Conservation (phyloP, 1,140 invertebrate genomes). For the Drosophila aff. region DNA sequence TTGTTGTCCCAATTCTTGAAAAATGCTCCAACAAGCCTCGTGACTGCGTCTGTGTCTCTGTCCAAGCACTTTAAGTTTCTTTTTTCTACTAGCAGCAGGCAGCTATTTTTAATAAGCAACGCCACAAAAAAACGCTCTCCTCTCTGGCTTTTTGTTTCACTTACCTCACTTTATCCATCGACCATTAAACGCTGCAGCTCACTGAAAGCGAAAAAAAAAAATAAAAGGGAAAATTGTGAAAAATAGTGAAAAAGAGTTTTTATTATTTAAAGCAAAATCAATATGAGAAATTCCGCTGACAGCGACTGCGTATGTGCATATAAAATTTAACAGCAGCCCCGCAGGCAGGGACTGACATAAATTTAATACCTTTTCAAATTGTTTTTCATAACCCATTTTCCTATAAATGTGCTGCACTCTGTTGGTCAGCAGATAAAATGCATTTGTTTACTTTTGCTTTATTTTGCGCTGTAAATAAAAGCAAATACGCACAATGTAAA, state of each 20-base stretch:
- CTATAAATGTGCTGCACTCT: constrained; percentile 54
- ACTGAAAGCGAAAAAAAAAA: constrained; percentile 14
- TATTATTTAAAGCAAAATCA: constrained; percentile 72
- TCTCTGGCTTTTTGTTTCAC: constrained; percentile 39
- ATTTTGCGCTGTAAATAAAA: constrained; percentile 33
- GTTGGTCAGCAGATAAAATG: constrained; percentile 65
- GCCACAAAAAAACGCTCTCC: constrained; percentile 18
- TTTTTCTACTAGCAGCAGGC: constrained; percentile 27
- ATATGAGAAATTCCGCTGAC: constrained; percentile 64
- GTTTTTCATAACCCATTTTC: constrained; percentile 58
- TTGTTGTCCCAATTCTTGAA: constrained; percentile 79
- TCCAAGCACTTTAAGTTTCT: constrained; percentile 49
- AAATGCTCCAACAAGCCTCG: constrained; percentile 61
- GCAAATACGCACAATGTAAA: constrained; percentile 8
- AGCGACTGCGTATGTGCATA: constrained; percentile 42
- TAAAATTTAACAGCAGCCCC: constrained; percentile 57
- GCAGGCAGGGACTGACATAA: constrained; percentile 48
- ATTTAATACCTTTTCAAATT: constrained; percentile 74
- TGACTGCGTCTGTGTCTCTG: constrained; percentile 23
- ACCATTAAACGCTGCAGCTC: constrained; percentile 32
- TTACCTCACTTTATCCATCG: constrained; percentile 65
- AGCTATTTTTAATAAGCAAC: constrained; percentile 72
- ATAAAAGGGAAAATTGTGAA: constrained; percentile 7
- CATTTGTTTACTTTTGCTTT: constrained; percentile 47
- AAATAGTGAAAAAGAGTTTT: constrained; percentile 27